Conservation (phyloP, 2,113 vertebrate genomes). For the Cepphus grylle region DNA sequence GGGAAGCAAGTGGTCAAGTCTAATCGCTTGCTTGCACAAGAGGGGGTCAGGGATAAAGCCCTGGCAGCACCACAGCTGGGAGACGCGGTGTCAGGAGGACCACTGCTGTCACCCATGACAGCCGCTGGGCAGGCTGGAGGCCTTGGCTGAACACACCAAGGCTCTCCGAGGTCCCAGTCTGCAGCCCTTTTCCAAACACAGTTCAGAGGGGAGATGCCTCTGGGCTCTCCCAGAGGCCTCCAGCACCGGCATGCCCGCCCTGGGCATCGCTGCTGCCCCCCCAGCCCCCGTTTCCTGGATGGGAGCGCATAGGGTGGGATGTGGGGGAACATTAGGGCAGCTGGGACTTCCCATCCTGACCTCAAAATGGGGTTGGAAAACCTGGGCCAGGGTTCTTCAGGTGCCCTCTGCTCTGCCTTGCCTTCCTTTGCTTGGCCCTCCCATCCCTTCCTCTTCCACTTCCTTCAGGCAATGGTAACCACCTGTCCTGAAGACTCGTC, state of each 20-base stretch:
- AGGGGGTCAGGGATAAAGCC: background rate
- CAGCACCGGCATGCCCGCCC: background rate
- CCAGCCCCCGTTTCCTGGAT: background rate
- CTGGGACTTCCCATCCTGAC: background rate
- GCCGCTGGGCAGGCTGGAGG: background rate
- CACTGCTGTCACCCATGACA: background rate
- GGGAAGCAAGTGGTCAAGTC: background rate
- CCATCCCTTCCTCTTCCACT: background rate
- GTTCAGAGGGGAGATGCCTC: background rate
- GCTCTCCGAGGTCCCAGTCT: background rate
- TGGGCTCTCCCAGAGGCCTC: background rate
- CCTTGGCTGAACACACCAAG: background rate
- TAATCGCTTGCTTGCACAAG: fast-evolving
- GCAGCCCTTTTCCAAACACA: background rate
- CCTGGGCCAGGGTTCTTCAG: background rate
- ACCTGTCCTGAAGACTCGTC: fast-evolving
- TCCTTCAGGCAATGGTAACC: background rate
- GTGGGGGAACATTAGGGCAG: background rate
- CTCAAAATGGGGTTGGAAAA: background rate
- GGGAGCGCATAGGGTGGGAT: background rate
- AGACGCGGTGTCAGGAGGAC: background rate
- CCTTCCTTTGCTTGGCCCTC: background rate
- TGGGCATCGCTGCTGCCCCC: background rate
- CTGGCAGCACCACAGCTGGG: fast-evolving
- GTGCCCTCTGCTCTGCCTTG: background rate